phyloP scores from a whole-genome alignment of 2,888 invertebrate genomes.

The Torymus tubicola region DNA sequence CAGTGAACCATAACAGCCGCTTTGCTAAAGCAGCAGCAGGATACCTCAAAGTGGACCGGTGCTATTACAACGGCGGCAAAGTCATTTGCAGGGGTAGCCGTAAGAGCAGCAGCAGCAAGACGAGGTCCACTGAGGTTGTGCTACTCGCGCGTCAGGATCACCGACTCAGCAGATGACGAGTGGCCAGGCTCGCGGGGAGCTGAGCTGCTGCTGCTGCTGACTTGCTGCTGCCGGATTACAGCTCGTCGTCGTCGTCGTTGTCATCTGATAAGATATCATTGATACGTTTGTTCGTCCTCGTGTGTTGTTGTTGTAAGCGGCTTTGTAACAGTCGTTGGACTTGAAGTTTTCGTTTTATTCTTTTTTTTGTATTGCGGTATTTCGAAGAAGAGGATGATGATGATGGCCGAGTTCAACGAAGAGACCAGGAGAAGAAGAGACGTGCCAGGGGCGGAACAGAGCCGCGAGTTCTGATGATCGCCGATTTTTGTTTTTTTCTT shows the following conservation, averaged over 20 bases:
- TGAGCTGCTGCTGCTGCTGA: conserved; percentile 63
- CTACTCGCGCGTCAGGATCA: conserved; percentile 64
- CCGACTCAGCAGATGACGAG: conserved; percentile 70
- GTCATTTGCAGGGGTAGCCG: background rate
- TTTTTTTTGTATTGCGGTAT: no score
- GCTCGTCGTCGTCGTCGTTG: background rate
- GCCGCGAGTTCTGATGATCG: conserved; percentile 25
- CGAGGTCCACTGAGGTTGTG: conserved; percentile 7
- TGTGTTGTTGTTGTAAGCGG: no score
- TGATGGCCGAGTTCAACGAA: conserved; percentile 51
- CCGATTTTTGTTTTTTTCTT: no score
- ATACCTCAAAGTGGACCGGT: no score
- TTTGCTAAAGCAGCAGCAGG: no score
- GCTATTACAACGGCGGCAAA: no score
- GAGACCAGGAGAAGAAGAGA: conserved; percentile 56
- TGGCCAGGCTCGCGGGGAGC: conserved; percentile 67
- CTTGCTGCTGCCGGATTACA: conserved; percentile 49
- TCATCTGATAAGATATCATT: background rate
- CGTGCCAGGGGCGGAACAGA: background rate
- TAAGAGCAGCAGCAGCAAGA: background rate
- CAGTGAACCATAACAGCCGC: background rate
- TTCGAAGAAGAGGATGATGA: background rate
- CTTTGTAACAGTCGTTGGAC: no score
- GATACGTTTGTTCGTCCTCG: background rate
- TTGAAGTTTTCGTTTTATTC: no score